Conservation (phyloP, 35 echinoderm and acorn worm genomes). For the Chiridota heheva region DNA sequence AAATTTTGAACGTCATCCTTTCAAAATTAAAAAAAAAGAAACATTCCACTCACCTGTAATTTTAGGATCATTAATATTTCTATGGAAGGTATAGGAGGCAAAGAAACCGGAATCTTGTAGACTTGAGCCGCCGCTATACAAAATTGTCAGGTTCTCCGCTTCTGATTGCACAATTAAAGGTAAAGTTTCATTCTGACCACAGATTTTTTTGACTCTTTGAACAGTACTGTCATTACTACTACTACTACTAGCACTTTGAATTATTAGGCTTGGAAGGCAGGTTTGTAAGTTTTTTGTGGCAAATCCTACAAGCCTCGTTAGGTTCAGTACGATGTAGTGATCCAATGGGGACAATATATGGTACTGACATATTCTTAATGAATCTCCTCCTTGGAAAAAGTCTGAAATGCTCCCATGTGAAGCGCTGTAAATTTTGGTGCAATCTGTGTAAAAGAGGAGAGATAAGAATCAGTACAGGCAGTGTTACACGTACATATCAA, state of each 20-base stretch:
- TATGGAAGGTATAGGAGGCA: constrained; percentile 87
- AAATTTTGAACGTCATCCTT: too few species aligned
- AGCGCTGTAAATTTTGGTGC: constrained; percentile 64
- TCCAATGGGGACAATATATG: constrained; percentile 12
- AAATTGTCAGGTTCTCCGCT: constrained; percentile 67
- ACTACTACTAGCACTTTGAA: constrained; percentile 42
- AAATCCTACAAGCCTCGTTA: constrained; percentile 65
- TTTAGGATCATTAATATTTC: too few species aligned
- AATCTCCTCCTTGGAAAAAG: constrained; percentile 32
- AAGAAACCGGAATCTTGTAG: constrained; percentile 61
- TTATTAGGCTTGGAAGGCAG: constrained; percentile 51
- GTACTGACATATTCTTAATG: constrained; percentile 8
- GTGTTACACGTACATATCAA: too few species aligned
- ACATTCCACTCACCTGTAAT: too few species aligned
- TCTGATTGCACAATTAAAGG: constrained; percentile 86
- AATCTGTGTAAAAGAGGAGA: constrained; percentile 54
- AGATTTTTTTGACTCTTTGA: neutral
- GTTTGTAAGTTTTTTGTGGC: constrained; percentile 9
- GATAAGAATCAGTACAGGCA: too few species aligned
- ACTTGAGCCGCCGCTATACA: constrained; percentile 56
- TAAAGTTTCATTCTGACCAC: constrained; percentile 54
- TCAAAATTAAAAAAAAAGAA: too few species aligned
- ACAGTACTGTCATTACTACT: constrained; percentile 5
- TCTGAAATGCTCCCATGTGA: constrained; percentile 64
- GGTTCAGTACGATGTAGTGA: constrained; percentile 64